Conservation (phyloP, 2,888 invertebrate genomes). For the Monochamus alternatus region DNA sequence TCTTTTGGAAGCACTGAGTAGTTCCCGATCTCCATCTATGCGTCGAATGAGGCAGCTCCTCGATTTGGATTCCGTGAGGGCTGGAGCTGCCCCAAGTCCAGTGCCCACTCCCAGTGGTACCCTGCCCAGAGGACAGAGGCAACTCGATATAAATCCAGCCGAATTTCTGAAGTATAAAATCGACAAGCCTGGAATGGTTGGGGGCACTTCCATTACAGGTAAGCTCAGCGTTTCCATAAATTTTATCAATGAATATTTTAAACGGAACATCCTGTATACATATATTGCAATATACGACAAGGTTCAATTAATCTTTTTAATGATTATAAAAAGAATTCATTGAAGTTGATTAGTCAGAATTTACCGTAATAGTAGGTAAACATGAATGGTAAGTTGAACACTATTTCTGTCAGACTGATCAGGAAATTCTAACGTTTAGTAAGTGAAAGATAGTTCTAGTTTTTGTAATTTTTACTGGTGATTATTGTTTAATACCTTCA, state of each 20-base stretch:
- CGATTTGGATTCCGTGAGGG: constrained; percentile 76
- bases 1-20: constrained; percentile 65
- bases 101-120: constrained; percentile 86
- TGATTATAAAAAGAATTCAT: too few relatives aligned
- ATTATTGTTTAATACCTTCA: too few relatives aligned
- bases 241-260: background rate
- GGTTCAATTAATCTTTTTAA: too few relatives aligned
- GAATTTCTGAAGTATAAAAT: constrained; percentile 94
- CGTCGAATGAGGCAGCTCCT: constrained; percentile 87
- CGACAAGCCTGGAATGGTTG: constrained; percentile 79
- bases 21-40: constrained; percentile 81
- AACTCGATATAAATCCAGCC: constrained; percentile 92
- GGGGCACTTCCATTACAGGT: constrained; percentile 66
- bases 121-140: constrained; percentile 81
- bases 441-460: too few relatives aligned
- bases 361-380: too few relatives aligned
- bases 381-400: too few relatives aligned
- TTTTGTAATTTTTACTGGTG: too few relatives aligned
- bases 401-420: too few relatives aligned
- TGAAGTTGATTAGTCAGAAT: too few relatives aligned
- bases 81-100: constrained; percentile 78
- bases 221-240: background rate
- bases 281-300: background rate
- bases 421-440: too few relatives aligned
- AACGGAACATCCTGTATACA: too few relatives aligned